A percentile compares a stretch with the other conserved stretches of the same genome.
Conservation (phyloP, 2,888 invertebrate genomes). For the Agrotis segetum region DNA sequence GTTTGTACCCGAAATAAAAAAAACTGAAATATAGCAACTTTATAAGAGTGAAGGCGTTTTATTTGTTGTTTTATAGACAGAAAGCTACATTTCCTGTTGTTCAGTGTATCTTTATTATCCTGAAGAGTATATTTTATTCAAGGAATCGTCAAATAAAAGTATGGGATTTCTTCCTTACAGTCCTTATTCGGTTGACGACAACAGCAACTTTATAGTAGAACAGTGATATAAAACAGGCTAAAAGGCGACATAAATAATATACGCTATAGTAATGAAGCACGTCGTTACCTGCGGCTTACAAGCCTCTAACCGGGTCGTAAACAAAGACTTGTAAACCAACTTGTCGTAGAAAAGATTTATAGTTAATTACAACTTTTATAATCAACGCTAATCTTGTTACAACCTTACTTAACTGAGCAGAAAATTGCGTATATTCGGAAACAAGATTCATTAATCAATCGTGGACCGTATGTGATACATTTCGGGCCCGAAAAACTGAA, state of each 20-base stretch:
- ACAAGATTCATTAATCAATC: constrained; percentile 43
- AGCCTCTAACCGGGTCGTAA: constrained; percentile 76
- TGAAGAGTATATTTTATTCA: constrained; percentile 41
- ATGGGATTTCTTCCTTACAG: constrained; percentile 26
- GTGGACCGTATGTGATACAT: constrained; percentile 60
- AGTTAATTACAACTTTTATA: constrained; percentile 54
- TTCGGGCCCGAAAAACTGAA: constrained; percentile 73
- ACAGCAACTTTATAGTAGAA: constrained; percentile 71
- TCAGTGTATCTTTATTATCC: constrained; percentile 37
- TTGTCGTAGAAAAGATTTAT: constrained; percentile 51
- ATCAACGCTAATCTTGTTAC: constrained; percentile 15
- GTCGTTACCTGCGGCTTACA: constrained; percentile 79
- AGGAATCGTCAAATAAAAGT: constrained; percentile 54
- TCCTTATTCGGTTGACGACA: constrained; percentile 66
- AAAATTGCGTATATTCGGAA: constrained; percentile 26
- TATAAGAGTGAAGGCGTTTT: constrained; percentile 75
- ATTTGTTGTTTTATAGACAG: constrained; percentile 62
- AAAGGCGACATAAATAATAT: constrained; percentile 79
- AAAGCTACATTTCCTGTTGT: constrained; percentile 47
- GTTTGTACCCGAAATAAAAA: constrained; percentile 75
- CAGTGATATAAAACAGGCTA: constrained; percentile 72
- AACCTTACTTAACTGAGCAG: constrained; percentile 17
- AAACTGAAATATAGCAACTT: constrained; percentile 83
- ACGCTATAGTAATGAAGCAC: constrained; percentile 82
- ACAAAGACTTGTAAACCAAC: constrained; percentile 73